Evolutionary conservation across 2,113 vertebrate species (phyloP).

Genomic region (Phaethornis superciliosus): DNA sequence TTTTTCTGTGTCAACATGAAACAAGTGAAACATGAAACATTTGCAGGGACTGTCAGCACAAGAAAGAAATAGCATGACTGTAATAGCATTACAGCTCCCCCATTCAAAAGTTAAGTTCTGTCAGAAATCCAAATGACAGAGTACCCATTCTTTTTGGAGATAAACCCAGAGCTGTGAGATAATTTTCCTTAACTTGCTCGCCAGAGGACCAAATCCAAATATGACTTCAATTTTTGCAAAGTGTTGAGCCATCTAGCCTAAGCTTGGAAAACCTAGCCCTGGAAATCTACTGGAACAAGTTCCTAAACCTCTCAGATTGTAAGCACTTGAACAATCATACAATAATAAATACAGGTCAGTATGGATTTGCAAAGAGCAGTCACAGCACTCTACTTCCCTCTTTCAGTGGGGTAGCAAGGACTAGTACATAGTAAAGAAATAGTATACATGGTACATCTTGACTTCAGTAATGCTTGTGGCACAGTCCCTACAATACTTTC

Average conservation of each 20-base stretch:
- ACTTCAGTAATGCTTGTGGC: neutral
- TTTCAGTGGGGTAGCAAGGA: neutral
- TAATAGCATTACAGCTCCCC: neutral
- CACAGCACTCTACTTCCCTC: neutral
- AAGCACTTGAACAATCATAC: neutral
- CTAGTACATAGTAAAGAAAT: neutral
- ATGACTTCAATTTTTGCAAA: neutral
- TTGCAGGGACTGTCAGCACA: neutral
- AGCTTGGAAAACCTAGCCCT: neutral
- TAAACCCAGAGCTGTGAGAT: neutral
- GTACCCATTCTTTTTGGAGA: neutral
- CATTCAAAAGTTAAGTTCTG: neutral
- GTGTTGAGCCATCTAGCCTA: neutral
- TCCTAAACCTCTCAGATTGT: neutral
- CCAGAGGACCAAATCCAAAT: neutral
- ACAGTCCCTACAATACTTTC: neutral
- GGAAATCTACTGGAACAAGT: neutral
- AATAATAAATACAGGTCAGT: neutral
- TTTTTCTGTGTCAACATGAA: neutral
- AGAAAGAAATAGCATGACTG: neutral
- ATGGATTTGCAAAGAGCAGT: neutral
- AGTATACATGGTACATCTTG: accelerated
- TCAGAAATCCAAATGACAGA: neutral
- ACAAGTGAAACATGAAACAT: neutral
- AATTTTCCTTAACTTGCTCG: neutral